Conservation (phyloP, 2,888 invertebrate genomes). For the Atethmia centrago region DNA sequence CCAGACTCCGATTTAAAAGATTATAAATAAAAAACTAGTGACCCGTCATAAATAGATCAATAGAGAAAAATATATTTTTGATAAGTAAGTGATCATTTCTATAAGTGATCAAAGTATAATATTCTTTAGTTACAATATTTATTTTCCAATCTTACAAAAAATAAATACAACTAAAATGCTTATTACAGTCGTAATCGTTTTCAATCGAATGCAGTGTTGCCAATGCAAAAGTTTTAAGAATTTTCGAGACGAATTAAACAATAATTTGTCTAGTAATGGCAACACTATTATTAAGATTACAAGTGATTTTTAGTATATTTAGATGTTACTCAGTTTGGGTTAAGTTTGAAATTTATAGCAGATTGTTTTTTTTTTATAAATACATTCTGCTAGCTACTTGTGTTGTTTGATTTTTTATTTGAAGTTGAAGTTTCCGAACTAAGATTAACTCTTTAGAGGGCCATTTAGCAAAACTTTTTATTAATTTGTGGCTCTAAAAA, state of each 20-base stretch:
- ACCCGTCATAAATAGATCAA: background rate
- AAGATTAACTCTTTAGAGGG: background rate
- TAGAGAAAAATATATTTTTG: background rate
- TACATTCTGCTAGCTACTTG: background rate
- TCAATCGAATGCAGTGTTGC: conserved; percentile 43
- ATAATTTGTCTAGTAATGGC: conserved; percentile 28
- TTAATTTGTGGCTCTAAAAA: background rate
- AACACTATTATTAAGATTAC: conserved; percentile 25
- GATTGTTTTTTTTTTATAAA: background rate
- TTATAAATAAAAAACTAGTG: background rate
- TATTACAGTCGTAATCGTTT: conserved; percentile 40
- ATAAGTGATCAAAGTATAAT: conserved; percentile 19
- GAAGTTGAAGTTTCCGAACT: background rate
- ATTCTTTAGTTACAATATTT: conserved; percentile 59
- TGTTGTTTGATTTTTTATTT: no score
- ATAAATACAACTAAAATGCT: conserved; percentile 62
- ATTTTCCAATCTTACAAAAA: conserved; percentile 61
- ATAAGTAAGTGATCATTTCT: conserved; percentile 30
- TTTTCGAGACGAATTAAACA: conserved; percentile 6
- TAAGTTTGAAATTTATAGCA: background rate
- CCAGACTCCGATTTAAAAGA: no score
- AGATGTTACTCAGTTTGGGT: conserved; percentile 24
- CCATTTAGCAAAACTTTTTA: background rate
- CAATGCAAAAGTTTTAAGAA: conserved; percentile 25
- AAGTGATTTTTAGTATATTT: conserved; percentile 12